phyloP scores from a whole-genome alignment of 1,140 invertebrate species.

The Helicorthomorpha holstii region DNA sequence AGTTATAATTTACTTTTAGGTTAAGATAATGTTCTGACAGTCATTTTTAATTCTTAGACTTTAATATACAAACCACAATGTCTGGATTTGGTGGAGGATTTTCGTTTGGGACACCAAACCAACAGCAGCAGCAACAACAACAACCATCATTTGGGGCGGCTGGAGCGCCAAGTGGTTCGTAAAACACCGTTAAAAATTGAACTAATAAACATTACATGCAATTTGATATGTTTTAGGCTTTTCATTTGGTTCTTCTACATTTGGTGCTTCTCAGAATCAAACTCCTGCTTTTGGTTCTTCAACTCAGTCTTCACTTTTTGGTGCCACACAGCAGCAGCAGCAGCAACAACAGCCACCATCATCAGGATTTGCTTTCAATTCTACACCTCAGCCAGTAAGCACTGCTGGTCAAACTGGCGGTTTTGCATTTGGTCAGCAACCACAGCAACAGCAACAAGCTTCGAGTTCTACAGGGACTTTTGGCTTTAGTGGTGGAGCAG shows the following conservation, averaged over 20 bases:
- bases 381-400: not conserved
- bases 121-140: constrained; percentile 1
- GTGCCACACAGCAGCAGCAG: not conserved
- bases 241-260: not conserved
- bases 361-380: not conserved
- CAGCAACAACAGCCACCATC: not conserved
- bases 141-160: not conserved
- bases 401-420: not conserved
- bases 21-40: no score
- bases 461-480: not conserved
- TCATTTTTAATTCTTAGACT: no score
- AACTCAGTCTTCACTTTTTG: no score
- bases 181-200: not conserved
- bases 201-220: not conserved
- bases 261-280: no score
- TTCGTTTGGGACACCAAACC: not conserved
- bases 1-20: no score
- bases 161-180: not conserved
- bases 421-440: not conserved
- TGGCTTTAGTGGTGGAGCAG: not conserved
- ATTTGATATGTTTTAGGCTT: not conserved
- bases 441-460: not conserved
- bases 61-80: no score
- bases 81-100: not conserved
- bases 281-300: no score